Percentiles rank a stretch among this genome's conserved stretches.
phyloP scores from a whole-genome alignment of 2,888 invertebrate species.

The Urechis unicinctus region DNA sequence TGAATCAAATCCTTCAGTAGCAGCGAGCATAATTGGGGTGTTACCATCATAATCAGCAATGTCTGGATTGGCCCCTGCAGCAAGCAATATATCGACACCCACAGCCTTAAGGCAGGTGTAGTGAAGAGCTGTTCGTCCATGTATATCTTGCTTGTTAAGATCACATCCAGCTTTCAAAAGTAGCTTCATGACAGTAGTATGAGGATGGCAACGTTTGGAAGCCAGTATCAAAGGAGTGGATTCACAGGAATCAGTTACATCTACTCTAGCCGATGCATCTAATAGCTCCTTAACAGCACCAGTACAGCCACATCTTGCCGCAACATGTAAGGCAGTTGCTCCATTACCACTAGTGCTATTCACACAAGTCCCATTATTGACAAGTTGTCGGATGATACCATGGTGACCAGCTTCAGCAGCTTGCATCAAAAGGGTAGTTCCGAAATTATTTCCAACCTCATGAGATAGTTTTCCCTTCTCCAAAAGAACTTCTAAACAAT shows the following conservation, averaged over 20 bases:
- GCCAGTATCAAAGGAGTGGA: constrained; percentile 38
- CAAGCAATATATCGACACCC: constrained; percentile 31
- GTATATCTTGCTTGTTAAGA: constrained; percentile 28
- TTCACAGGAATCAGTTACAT: constrained; percentile 24
- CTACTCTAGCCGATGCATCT: constrained; percentile 25
- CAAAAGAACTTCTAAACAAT: constrained; percentile 25
- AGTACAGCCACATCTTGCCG: constrained; percentile 27
- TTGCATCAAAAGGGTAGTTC: constrained; percentile 25
- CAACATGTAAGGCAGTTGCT: constrained; percentile 29
- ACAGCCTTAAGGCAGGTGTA: constrained; percentile 36
- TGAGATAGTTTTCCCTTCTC: constrained; percentile 22
- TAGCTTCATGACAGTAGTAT: constrained; percentile 5
- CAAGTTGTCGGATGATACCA: constrained; percentile 6
- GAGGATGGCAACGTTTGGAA: constrained; percentile 16
- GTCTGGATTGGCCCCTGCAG: constrained; percentile 36
- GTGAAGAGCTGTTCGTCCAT: constrained; percentile 55
- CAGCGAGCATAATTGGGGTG: constrained; percentile 38
- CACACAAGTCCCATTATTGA: constrained; percentile 17
- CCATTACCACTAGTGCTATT: constrained; percentile 18
- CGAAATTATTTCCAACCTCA: constrained; percentile 19
- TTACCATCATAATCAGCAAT: constrained; percentile 35
- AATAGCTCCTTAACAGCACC: constrained; percentile 28
- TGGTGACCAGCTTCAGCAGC: constrained; percentile 19
- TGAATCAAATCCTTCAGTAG: constrained; percentile 40
- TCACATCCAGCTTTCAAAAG: constrained; percentile 12